Evolutionary conservation across 1,140 invertebrate genomes (phyloP).

Genomic region (Nephila pilipes): DNA sequence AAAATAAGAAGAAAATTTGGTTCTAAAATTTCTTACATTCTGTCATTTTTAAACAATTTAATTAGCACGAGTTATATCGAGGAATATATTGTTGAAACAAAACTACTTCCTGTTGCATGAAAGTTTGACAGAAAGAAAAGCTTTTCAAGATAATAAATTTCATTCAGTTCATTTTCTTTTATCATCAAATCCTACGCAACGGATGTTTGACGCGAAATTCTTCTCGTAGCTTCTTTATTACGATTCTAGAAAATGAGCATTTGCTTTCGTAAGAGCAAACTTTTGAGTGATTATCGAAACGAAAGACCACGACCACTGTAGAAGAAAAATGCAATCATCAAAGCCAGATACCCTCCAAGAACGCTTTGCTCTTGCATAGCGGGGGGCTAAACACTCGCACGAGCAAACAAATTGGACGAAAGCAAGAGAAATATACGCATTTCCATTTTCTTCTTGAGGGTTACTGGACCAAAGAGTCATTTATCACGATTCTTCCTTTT

Average conservation of each 20-base stretch:
- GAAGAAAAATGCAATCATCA: background rate
- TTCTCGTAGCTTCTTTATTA: background rate
- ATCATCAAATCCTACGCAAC: background rate
- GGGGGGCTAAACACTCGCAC: constrained; percentile 21
- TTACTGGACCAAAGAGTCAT: constrained; percentile 43
- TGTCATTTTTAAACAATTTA: too few relatives aligned
- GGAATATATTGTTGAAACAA: too few relatives aligned
- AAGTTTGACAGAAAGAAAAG: too few relatives aligned
- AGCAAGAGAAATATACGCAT: constrained; percentile 10
- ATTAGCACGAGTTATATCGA: too few relatives aligned
- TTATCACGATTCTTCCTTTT: constrained; percentile 28
- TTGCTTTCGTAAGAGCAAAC: background rate
- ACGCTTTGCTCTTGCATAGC: background rate
- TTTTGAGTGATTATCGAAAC: background rate
- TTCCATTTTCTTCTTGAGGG: background rate
- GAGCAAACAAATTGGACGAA: constrained; percentile 15
- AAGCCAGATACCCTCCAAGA: background rate
- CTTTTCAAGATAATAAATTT: too few relatives aligned
- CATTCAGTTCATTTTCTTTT: background rate
- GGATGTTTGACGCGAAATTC: background rate
- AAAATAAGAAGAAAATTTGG: too few relatives aligned
- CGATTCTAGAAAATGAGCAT: background rate
- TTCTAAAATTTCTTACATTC: too few relatives aligned
- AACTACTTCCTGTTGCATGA: too few relatives aligned
- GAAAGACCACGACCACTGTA: background rate